phyloP scores from a whole-genome alignment of 2,797 vertebrate genomes.

The Premnoplex brunnescens region DNA sequence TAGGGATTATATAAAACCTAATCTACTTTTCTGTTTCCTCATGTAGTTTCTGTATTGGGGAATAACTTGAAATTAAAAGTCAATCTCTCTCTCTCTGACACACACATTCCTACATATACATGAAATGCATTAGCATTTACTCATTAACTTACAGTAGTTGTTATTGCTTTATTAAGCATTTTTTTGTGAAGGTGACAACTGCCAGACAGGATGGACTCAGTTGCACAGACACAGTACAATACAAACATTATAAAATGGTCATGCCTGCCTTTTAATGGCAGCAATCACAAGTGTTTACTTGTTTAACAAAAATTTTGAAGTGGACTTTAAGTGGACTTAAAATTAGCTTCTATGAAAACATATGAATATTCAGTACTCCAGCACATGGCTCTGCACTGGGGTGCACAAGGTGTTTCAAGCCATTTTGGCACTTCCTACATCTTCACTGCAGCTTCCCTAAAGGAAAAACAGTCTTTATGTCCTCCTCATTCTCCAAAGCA shows the following conservation, averaged over 20 bases:
- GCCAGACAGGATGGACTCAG: not conserved
- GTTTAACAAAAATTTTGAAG: not conserved
- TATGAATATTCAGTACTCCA: not conserved
- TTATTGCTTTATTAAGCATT: not conserved
- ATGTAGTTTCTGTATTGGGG: not conserved
- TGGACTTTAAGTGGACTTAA: not conserved
- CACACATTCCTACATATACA: not conserved
- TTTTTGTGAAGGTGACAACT: not conserved
- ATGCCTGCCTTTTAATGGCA: not conserved
- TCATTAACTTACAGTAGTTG: not conserved
- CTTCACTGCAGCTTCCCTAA: not conserved
- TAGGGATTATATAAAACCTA: not conserved
- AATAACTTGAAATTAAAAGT: not conserved
- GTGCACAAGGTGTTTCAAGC: not conserved
- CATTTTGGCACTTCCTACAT: not conserved
- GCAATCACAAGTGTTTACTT: not conserved
- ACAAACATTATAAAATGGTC: not conserved
- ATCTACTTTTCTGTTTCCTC: not conserved
- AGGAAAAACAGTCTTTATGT: not conserved
- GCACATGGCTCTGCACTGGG: not conserved
- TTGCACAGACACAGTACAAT: not conserved
- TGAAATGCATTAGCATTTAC: not conserved
- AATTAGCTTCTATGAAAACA: not conserved
- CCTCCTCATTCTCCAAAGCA: not conserved
- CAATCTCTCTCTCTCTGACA: not conserved